phyloP scores from a whole-genome alignment of 2,113 vertebrate species.

The Brachyhypopomus occidentalis region DNA sequence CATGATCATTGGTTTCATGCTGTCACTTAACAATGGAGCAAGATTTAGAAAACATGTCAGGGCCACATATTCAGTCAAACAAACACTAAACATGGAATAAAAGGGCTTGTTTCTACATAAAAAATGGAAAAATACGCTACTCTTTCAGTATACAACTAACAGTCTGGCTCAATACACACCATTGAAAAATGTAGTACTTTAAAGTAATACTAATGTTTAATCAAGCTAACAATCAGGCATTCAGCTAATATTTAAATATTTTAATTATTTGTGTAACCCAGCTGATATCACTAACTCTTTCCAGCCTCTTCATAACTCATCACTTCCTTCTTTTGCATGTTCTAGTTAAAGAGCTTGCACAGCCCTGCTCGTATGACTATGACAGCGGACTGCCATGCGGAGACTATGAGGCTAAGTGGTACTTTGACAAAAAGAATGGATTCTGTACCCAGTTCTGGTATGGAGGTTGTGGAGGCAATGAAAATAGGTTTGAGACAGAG shows the following conservation, averaged over 20 bases:
- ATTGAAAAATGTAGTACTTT: not conserved
- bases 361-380: conserved; percentile 84
- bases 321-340: conserved; percentile 64
- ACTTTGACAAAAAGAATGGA: conserved; percentile 82
- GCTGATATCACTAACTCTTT: conserved; percentile 52
- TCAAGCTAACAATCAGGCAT: not conserved
- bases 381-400: conserved; percentile 81
- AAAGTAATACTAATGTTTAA: not conserved
- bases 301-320: conserved; percentile 49
- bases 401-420: conserved; percentile 86
- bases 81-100: not conserved
- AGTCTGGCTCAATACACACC: conserved; percentile 10
- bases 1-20: not conserved
- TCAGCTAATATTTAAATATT: conserved; percentile 42
- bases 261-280: conserved; percentile 43
- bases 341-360: conserved; percentile 73
- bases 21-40: not conserved
- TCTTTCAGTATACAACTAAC: not conserved
- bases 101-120: not conserved
- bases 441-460: conserved; percentile 86
- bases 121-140: not conserved
- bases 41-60: not conserved
- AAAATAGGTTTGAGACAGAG: conserved; percentile 84
- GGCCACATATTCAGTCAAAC: not conserved
- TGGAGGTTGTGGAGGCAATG: conserved; percentile 84